These are phyloP conservation scores for Oedothorax gibbosus DNA, from an alignment of 1,140 invertebrate genomes.

Conservation along the genomic window DNA sequence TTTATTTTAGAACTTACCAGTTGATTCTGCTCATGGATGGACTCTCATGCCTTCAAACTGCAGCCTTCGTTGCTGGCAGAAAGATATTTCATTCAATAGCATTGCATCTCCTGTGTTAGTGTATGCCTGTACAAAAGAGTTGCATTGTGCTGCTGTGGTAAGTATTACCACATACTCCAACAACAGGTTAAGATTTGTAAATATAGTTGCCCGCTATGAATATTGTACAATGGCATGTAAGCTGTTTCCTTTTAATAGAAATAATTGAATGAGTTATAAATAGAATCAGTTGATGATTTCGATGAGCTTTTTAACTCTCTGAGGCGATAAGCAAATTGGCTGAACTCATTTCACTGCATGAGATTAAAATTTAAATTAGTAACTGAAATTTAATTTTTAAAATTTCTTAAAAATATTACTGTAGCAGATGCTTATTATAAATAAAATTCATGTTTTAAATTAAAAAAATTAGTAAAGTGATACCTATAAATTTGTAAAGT, in stretches of 20 bases:
- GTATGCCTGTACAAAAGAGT: constrained; percentile 48
- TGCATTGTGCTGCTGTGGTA: constrained; percentile 58
- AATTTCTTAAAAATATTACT: no score
- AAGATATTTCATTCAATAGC: constrained; percentile 48
- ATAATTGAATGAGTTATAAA: neutral
- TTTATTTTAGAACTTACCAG: constrained; percentile 46
- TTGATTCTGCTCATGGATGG: constrained; percentile 55
- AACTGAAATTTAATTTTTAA: no score
- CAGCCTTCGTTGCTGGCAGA: constrained; percentile 57
- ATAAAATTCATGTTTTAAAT: no score
- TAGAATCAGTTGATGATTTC: no score
- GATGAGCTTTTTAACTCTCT: no score
- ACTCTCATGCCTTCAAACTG: constrained; percentile 28
- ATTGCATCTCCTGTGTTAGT: constrained; percentile 47
- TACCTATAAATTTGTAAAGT: no score
- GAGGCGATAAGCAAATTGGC: no score
- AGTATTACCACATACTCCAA: neutral
- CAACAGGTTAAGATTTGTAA: neutral
- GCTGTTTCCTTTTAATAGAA: neutral
- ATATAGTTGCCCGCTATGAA: no score
- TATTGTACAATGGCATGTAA: neutral
- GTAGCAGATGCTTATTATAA: no score
- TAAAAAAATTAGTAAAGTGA: no score
- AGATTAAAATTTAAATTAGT: no score
- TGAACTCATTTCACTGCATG: neutral